Conservation (phyloP, 2,113 vertebrate genomes). For the Phoenicopterus ruber region DNA sequence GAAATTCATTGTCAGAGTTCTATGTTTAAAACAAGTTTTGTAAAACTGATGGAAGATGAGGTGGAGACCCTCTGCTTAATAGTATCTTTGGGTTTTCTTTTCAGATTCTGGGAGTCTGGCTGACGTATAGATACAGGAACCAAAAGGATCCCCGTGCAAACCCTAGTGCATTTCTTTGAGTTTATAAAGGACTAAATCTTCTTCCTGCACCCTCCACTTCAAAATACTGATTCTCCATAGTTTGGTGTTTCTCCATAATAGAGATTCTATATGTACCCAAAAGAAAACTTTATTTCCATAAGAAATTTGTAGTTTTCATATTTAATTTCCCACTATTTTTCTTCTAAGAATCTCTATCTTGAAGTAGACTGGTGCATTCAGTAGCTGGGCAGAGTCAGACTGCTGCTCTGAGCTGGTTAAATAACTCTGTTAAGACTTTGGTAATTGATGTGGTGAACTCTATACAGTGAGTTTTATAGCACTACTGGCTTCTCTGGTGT, state of each 20-base stretch:
- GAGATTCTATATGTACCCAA: not conserved
- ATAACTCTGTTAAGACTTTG: not conserved
- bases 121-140: constrained; percentile 93
- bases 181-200: constrained; percentile 28
- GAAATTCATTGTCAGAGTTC: not conserved
- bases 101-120: constrained; percentile 95
- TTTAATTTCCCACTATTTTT: constrained; percentile 25
- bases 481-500: constrained; percentile 56
- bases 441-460: constrained; percentile 17
- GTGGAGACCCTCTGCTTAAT: not conserved
- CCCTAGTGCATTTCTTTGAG: constrained; percentile 92
- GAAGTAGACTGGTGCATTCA: constrained; percentile 41
- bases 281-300: not conserved
- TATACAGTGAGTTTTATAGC: not conserved
- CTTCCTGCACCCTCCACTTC: constrained; percentile 37
- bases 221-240: constrained; percentile 51
- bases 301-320: not conserved
- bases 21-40: not conserved
- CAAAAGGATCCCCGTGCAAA: constrained; percentile 92
- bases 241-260: constrained; percentile 8
- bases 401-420: not conserved
- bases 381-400: constrained; percentile 25
- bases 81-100: constrained; percentile 25
- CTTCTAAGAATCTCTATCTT: constrained; percentile 3
- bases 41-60: not conserved